A percentile compares a stretch with the other conserved stretches of the same genome.
phyloP scores from a whole-genome alignment of 2,888 invertebrate species.

The Xanthia icteritia region DNA sequence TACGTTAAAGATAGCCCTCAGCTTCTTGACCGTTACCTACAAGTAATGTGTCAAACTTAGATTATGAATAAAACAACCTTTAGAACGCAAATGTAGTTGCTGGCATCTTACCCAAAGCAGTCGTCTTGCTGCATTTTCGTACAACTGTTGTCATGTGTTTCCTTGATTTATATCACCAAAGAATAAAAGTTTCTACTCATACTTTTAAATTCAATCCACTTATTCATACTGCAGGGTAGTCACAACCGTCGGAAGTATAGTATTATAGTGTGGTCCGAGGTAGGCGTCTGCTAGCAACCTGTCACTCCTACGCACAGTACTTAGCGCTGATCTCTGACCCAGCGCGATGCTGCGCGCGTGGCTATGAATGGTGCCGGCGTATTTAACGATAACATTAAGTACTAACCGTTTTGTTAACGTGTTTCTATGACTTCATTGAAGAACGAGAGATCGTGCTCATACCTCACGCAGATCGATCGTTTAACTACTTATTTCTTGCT shows the following conservation, averaged over 20 bases:
- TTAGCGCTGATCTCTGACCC: slow-evolving; percentile 50
- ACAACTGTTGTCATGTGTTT: slow-evolving; percentile 4
- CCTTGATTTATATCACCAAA: not conserved
- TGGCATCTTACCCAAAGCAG: slow-evolving; percentile 31
- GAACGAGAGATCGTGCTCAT: not conserved
- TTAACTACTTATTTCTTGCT: slow-evolving; percentile 7
- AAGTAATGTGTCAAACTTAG: slow-evolving; percentile 24
- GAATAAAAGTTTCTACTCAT: slow-evolving; percentile 22
- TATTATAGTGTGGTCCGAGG: slow-evolving; percentile 40
- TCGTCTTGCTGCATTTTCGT: not conserved
- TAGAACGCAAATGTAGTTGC: slow-evolving; percentile 30
- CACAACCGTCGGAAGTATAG: slow-evolving; percentile 42
- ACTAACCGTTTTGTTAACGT: slow-evolving; percentile 17
- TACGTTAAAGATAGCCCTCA: slow-evolving; percentile 45
- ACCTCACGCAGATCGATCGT: slow-evolving; percentile 16
- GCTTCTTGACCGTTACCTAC: slow-evolving; percentile 27
- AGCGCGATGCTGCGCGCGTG: slow-evolving; percentile 47
- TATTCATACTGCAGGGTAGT: slow-evolving; percentile 33
- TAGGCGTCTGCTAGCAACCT: slow-evolving; percentile 59
- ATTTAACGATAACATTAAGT: slow-evolving; percentile 39
- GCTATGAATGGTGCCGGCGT: slow-evolving; percentile 48
- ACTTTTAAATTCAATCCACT: slow-evolving; percentile 6
- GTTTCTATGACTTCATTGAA: slow-evolving; percentile 28
- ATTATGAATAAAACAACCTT: slow-evolving; percentile 36
- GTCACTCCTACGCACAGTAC: slow-evolving; percentile 56